Base-by-base conservation (phyloP, 2,888 invertebrate genomes). In the Drosophila formosana region DNA sequence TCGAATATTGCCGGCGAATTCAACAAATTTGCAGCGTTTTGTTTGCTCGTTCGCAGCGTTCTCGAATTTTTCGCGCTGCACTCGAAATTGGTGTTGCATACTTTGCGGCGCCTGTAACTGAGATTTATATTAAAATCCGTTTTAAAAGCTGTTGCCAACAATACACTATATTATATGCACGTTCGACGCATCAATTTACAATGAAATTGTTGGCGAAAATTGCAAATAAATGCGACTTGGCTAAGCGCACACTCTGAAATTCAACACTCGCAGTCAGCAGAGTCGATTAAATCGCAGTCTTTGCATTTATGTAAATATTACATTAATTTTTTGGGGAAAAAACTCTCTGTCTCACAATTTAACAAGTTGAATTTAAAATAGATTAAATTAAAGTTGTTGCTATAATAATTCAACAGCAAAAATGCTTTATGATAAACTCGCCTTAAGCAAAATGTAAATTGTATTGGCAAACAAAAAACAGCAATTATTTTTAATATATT, bases 1-100 rank as follows among this genome's bases (percentile, higher is more conserved):
- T 49, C 28, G 53, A 49, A 62, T 43, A 71, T 61, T 76, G 47
- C 32, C 28, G 43, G 53, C 56, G 58, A 55, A 32, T 55, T 69
- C 28, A 23, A 30, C 30, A 68, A 74, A 63, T 68, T 68, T 68
- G 26, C 49, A 50, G 57, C 41, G 18, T 32, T 26, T 47, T 71
- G 46, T 76, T 74, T 57, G 34, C 5, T 28, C n/a, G 39, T 25
- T 61, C 25, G 8, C 39, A 52, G 25, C 23, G 32, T n/a, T 53
- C 34, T 9, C 49, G 9, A 37, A 37, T 56, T 34, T 34, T 18
- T 18, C 13, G 32, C 13, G 41, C 11, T 7, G 30, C 51, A 28
- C 50, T 53, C 8, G 41, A 46, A 28, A 53, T 56, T 41, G 50
- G 25, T 50, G 26, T 49, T 61, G 72, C 75, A 75, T 53, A 60